Base-by-base conservation (phyloP, 2,888 invertebrate species). In the Pseudanteris insignis region DNA sequence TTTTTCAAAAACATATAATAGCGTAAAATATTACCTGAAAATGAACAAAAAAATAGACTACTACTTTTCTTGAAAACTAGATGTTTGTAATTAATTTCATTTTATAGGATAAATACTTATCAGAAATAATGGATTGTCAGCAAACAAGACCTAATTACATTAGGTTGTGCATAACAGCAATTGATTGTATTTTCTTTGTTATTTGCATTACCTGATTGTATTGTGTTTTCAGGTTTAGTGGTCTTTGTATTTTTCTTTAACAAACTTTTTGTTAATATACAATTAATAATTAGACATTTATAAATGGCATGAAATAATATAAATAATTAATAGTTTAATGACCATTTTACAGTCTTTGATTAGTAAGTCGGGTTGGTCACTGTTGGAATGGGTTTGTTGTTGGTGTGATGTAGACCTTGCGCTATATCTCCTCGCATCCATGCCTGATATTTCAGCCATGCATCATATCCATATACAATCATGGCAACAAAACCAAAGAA, bases 401-500 rank as follows among this genome's bases (percentile, higher is more conserved):
- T 84, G 29, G 86, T 84, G 21, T 86, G 85, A 44, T 87, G 82
- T 57, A 88, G 82, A 66, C 90, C 91, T 81, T 91, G 91, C 61
- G 91, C 89, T 54, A 90, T 82, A 41, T 86, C 87, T 12, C 91
- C 92, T 28, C 81, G 70, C 64, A 83, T 84, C 32, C 87, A 85
- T 0, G 84, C 88, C 64, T 83, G 83, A 79, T 85, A 92, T 80
- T 94, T 94, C 26, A 92, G 76, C 81, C 86, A 92, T 25, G 90
- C 88, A 78, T 95, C 94, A 66, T 84, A 84, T 1, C 85, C 90
- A 81, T 94, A 95, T 21, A 85, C 86, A 13, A 88, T 78, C 88
- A 90, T 92, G 10, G 89, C 89, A 67, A 86, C 85, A 81, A 90
- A 94, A 11, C 93, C 94, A 81, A 94, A 94, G 81, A 94, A 90